Conservation (phyloP, 2,797 vertebrate species). For the Sorex maritimensis region DNA sequence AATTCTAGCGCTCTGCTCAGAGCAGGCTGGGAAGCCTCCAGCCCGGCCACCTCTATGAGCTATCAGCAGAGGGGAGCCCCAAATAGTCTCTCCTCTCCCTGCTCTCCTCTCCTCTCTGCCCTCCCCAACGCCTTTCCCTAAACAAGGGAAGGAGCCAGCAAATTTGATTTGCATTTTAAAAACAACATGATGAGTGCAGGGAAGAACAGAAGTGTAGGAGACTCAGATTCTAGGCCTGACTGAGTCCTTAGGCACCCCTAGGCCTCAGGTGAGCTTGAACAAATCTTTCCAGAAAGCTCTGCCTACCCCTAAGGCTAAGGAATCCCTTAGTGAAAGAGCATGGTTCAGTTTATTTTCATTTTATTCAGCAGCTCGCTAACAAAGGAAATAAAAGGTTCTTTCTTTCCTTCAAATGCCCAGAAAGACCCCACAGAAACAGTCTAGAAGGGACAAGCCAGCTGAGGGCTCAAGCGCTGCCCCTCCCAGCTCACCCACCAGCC, state of each 20-base stretch:
- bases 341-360: not conserved
- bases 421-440: not conserved
- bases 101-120: not conserved
- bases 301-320: not conserved
- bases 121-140: not conserved
- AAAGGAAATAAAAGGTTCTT: constrained; percentile 51
- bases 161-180: constrained; percentile 18
- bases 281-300: too few relatives aligned
- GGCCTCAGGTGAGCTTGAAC: too few relatives aligned
- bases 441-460: not conserved
- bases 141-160: not conserved
- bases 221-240: not conserved
- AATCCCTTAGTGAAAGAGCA: not conserved
- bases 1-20: not conserved
- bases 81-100: constrained; percentile 15
- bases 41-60: not conserved
- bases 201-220: not conserved
- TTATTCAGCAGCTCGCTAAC: constrained; percentile 12
- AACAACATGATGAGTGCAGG: not conserved
- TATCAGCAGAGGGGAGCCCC: not conserved
- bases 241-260: not conserved
- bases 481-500: not conserved
- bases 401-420: not conserved
- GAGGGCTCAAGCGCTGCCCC: not conserved
- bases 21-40: not conserved